These are phyloP conservation scores for Cyprinodon brontotheroides DNA, from an alignment of 2,113 vertebrate genomes.

Conservation along the genomic window DNA sequence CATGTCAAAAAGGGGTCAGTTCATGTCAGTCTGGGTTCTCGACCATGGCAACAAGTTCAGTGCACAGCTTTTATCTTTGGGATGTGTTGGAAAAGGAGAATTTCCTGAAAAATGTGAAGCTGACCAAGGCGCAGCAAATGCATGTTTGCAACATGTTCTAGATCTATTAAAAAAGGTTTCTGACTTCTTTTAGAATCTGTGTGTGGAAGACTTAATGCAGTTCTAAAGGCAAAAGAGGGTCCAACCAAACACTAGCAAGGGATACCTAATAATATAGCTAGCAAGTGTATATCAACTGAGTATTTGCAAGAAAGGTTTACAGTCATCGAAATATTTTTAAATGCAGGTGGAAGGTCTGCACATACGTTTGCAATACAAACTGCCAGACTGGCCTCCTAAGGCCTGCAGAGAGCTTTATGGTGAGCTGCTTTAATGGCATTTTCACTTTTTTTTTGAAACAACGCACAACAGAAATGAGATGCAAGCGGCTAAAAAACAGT, in stretches of 20 bases:
- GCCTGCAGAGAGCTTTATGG: not conserved
- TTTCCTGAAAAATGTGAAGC: too few species aligned
- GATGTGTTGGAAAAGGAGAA: too few species aligned
- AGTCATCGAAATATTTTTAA: constrained; percentile 52
- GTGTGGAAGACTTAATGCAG: not conserved
- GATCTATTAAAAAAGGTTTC: not conserved
- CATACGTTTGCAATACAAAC: not conserved
- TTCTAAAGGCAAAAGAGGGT: not conserved
- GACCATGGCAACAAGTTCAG: too few species aligned
- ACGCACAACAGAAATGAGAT: constrained; percentile 18
- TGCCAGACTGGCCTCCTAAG: not conserved
- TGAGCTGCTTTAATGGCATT: constrained; percentile 11
- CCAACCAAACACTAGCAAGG: not conserved
- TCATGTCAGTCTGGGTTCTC: too few species aligned
- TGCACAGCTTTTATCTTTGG: too few species aligned
- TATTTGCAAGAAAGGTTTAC: not conserved
- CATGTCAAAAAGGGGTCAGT: too few species aligned
- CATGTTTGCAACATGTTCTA: not conserved
- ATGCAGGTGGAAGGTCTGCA: constrained; percentile 49
- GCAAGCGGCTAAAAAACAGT: constrained; percentile 27
- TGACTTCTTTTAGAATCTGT: not conserved
- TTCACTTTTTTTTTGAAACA: constrained; percentile 16
- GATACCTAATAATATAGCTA: too few species aligned
- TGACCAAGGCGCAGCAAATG: not conserved
- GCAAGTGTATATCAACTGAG: not conserved